Percentiles rank a stretch among this genome's conserved stretches.
Conservation (phyloP, 2,888 invertebrate species). For the Netelia melanura region DNA sequence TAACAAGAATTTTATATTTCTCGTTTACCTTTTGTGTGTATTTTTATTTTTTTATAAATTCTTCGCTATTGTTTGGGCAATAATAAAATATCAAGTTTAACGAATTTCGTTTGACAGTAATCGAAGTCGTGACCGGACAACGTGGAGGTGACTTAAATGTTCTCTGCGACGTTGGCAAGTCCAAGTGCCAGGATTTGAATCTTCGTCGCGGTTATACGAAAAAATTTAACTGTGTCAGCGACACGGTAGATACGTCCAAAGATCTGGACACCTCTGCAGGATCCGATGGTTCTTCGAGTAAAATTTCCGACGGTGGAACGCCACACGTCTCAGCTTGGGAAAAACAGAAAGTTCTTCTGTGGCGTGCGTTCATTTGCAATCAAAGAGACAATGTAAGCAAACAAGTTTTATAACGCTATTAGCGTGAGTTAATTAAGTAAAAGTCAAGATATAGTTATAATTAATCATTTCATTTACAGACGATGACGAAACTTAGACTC, state of each 20-base stretch:
- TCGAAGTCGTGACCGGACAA: constrained; percentile 88
- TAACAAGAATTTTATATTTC: too few relatives aligned
- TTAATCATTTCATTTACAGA: constrained; percentile 74
- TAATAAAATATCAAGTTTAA: neutral
- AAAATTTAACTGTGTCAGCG: neutral
- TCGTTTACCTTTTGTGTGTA: too few relatives aligned
- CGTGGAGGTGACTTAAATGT: constrained; percentile 85
- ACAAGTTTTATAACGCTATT: neutral
- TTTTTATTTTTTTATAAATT: too few relatives aligned
- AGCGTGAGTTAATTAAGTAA: neutral
- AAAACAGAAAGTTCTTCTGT: constrained; percentile 86
- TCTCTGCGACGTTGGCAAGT: constrained; percentile 65
- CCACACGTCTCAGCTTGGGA: constrained; percentile 80
- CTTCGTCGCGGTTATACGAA: constrained; percentile 11
- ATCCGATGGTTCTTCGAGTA: constrained; percentile 16
- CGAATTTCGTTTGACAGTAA: constrained; percentile 82
- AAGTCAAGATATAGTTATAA: neutral
- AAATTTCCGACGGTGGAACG: constrained; percentile 12
- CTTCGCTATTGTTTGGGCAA: neutral
- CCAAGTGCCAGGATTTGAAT: constrained; percentile 42
- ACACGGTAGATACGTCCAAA: constrained; percentile 19
- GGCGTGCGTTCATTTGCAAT: constrained; percentile 84
- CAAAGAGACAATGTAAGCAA: constrained; percentile 83
- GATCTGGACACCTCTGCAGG: neutral
- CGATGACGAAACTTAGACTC: constrained; percentile 85